phyloP scores from a whole-genome alignment of 1,140 invertebrate species.

The Drosophila repleta region DNA sequence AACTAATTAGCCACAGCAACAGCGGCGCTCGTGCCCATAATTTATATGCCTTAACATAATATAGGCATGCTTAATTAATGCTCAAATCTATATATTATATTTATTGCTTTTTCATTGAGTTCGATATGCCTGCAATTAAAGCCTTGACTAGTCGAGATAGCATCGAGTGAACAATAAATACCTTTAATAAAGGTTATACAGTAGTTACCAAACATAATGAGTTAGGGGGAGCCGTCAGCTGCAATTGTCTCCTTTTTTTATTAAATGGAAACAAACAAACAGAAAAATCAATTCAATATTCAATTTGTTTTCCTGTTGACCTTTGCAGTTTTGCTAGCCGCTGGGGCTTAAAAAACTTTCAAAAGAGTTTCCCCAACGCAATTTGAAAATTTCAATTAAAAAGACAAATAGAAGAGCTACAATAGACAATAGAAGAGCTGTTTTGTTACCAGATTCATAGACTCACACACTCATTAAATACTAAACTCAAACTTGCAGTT shows the following conservation, averaged over 20 bases:
- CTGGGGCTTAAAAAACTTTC: neutral
- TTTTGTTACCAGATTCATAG: no score
- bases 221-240: no score
- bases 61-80: conserved; percentile 2
- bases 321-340: neutral
- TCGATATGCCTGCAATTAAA: conserved; percentile 15
- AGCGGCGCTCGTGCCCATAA: neutral
- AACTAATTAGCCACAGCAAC: conserved; percentile 9
- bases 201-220: no score
- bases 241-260: neutral
- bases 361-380: no score
- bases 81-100: neutral
- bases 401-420: neutral
- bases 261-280: conserved; percentile 8
- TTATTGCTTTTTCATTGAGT: conserved; percentile 10
- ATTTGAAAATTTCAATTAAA: neutral
- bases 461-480: no score
- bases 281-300: neutral
- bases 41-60: conserved; percentile 2
- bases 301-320: no score
- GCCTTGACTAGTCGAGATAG: neutral
- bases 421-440: no score
- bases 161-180: no score
- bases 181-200: no score
- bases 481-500: no score